A percentile compares a stretch with the other conserved stretches of the same genome.
These are phyloP conservation scores for Aphelocoma californica DNA, from an alignment of 2,797 vertebrate species.

Conservation along the genomic window DNA sequence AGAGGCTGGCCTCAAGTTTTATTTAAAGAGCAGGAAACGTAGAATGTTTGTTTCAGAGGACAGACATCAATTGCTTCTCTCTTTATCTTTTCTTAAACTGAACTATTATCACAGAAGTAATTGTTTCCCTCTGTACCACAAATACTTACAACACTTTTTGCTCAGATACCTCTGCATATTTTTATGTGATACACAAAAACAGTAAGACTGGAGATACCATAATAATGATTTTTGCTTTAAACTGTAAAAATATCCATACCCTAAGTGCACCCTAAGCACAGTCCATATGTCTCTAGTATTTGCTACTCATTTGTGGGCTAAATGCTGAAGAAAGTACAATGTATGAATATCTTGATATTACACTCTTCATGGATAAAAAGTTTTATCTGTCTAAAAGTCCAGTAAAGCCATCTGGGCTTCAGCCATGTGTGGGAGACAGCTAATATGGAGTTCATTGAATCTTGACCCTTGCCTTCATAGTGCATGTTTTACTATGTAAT, in stretches of 20 bases:
- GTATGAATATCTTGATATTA: accelerated
- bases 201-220: background rate
- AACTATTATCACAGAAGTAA: background rate
- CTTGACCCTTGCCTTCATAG: background rate
- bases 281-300: accelerated
- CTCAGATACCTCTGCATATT: background rate
- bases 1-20: background rate
- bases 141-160: background rate
- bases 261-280: background rate
- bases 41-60: background rate
- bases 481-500: background rate
- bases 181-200: background rate
- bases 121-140: background rate
- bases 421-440: background rate
- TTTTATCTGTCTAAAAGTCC: background rate
- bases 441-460: background rate
- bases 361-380: background rate
- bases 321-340: background rate
- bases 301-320: background rate
- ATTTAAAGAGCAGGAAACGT: background rate
- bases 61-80: background rate
- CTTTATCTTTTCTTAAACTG: background rate
- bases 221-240: background rate
- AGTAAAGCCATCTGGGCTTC: background rate
- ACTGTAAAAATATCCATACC: background rate